These are phyloP conservation scores for Ptychoptera contaminata DNA, from an alignment of 2,888 invertebrate species.

Conservation along the genomic window DNA sequence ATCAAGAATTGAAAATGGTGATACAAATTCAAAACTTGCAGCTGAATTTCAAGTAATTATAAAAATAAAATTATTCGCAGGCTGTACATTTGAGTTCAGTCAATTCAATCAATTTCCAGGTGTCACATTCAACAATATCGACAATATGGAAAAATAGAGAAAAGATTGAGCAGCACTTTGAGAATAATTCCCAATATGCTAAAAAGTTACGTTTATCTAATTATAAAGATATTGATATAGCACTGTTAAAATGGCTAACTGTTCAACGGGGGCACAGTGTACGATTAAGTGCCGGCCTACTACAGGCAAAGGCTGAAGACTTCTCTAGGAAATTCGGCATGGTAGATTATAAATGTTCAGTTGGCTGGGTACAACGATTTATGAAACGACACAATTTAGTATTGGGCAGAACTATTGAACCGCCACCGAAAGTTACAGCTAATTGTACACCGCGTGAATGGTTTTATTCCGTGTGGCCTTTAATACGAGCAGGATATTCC, in stretches of 20 bases:
- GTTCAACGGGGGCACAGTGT: constrained; percentile 13
- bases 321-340: no score
- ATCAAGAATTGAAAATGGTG: no score
- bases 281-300: constrained; percentile 6
- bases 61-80: no score
- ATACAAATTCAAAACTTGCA: no score
- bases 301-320: no score
- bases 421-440: no score
- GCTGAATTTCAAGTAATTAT: no score
- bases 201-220: constrained; percentile 14
- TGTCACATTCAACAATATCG: constrained; percentile 12
- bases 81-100: no score
- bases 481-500: constrained; percentile 14
- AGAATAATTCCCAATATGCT: constrained; percentile 15
- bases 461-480: constrained; percentile 9
- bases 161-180: constrained; percentile 14
- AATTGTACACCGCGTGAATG: no score
- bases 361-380: constrained; percentile 16
- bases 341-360: constrained; percentile 12
- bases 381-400: constrained; percentile 15
- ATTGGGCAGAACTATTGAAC: constrained; percentile 15
- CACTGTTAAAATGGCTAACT: constrained; percentile 16
- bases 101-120: neutral
- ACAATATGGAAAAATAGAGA: constrained; percentile 16
- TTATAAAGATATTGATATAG: constrained; percentile 15